phyloP scores from a whole-genome alignment of 1,140 invertebrate genomes.

The Drosophila arizonae region DNA sequence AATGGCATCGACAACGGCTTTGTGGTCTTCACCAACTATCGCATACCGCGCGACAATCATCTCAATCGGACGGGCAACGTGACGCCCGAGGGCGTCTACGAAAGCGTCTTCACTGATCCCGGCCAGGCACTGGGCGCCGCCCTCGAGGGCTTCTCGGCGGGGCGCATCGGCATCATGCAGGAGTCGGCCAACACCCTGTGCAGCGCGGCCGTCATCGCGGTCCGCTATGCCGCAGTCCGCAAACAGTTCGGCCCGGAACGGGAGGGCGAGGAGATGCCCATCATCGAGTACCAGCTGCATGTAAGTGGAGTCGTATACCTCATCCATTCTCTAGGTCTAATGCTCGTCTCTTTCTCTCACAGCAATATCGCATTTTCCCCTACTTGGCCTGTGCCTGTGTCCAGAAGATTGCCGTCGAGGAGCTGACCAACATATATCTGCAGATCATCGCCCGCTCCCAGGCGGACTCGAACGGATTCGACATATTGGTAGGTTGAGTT shows the following conservation, averaged over 20 bases:
- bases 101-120: slow-evolving; percentile 89
- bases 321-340: not conserved
- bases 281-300: slow-evolving; percentile 96
- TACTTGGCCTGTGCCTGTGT: slow-evolving; percentile 92
- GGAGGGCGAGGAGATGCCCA: slow-evolving; percentile 88
- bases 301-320: slow-evolving; percentile 82
- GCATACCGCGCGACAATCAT: slow-evolving; percentile 91
- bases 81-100: slow-evolving; percentile 91
- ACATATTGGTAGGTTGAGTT: slow-evolving; percentile 84
- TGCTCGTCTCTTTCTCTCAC: slow-evolving; percentile 71
- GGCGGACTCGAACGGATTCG: slow-evolving; percentile 84
- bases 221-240: slow-evolving; percentile 94
- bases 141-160: slow-evolving; percentile 93
- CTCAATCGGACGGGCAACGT: slow-evolving; percentile 95
- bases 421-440: slow-evolving; percentile 84
- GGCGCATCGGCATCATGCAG: slow-evolving; percentile 88
- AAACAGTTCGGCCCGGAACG: slow-evolving; percentile 93
- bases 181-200: slow-evolving; percentile 89
- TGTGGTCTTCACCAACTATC: slow-evolving; percentile 93
- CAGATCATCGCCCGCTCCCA: slow-evolving; percentile 85
- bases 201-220: slow-evolving; percentile 91
- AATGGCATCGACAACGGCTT: slow-evolving; percentile 97
- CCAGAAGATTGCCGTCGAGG: slow-evolving; percentile 88
- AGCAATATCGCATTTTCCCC: slow-evolving; percentile 97
- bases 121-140: slow-evolving; percentile 91